Percentiles rank a stretch among this genome's conserved stretches.
Conservation (phyloP, 2,797 vertebrate species). For the Acanthis flammea region DNA sequence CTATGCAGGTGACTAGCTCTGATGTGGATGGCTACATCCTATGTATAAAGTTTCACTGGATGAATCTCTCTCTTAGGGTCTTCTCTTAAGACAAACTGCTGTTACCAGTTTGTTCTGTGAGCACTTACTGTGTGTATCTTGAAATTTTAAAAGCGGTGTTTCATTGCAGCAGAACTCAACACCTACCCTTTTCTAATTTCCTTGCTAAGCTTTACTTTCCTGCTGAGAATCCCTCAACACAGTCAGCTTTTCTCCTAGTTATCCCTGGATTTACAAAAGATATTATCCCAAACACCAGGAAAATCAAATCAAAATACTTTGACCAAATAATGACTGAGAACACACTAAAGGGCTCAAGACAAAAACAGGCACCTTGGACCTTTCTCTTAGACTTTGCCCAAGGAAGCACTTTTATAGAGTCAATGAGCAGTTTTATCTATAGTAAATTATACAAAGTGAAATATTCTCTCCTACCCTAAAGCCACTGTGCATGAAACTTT, state of each 20-base stretch:
- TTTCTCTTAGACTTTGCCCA: constrained; percentile 1
- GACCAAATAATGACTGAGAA: background rate
- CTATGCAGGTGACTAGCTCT: background rate
- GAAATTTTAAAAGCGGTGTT: background rate
- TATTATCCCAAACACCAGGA: background rate
- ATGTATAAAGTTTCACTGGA: background rate
- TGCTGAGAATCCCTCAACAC: background rate
- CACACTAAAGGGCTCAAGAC: background rate
- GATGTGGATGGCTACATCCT: background rate
- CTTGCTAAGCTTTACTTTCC: background rate
- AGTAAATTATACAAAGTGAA: background rate
- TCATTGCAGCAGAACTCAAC: background rate
- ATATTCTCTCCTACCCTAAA: constrained; percentile 20
- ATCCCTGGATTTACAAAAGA: constrained; percentile 6
- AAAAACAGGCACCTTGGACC: background rate
- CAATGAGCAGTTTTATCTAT: constrained; percentile 39
- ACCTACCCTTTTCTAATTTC: background rate
- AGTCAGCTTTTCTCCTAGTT: background rate
- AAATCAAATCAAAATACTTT: constrained; percentile 26
- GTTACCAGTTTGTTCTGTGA: background rate
- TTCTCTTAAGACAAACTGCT: background rate
- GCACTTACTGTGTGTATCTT: background rate
- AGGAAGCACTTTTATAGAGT: constrained; percentile 3
- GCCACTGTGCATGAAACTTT: background rate
- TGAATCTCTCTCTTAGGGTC: background rate